A percentile compares a stretch with the other conserved stretches of the same genome.
Evolutionary conservation across 2,113 vertebrate genomes (phyloP).

Genomic region (Mormyrus lacerda): DNA sequence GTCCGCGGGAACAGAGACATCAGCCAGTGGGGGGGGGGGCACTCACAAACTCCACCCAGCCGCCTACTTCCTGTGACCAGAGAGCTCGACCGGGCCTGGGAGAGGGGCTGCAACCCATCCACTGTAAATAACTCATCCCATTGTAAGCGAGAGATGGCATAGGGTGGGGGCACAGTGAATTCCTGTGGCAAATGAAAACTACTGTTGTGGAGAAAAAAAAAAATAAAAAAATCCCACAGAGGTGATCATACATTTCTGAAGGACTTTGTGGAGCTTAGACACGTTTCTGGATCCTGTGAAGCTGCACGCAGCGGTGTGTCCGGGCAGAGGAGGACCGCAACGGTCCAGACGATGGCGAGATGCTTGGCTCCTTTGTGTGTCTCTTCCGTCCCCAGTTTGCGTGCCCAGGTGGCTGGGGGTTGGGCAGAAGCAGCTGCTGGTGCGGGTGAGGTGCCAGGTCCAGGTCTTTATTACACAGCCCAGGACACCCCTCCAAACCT

Average conservation of each 20-base stretch:
- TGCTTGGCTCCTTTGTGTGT: background rate
- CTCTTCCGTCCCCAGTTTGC: background rate
- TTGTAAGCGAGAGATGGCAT: background rate
- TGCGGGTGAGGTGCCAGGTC: conserved; percentile 2
- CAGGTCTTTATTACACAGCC: background rate
- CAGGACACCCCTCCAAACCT: background rate
- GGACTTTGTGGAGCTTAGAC: background rate
- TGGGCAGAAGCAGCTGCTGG: conserved; percentile 18
- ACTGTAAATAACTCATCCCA: background rate
- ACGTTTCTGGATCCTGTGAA: background rate
- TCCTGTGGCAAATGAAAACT: conserved; percentile 6
- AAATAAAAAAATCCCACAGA: background rate
- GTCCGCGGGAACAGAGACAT: background rate
- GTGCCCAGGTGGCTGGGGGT: background rate
- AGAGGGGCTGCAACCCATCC: background rate
- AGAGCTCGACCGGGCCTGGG: background rate
- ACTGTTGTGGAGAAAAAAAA: background rate
- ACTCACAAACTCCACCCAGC: background rate
- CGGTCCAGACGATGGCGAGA: background rate
- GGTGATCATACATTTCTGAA: background rate
- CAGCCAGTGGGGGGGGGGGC: background rate
- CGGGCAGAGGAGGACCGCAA: background rate
- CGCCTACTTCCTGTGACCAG: background rate
- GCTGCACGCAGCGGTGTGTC: background rate
- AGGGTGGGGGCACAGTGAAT: background rate